phyloP scores from a whole-genome alignment of 2,113 vertebrate genomes.

The Rutilus rutilus region DNA sequence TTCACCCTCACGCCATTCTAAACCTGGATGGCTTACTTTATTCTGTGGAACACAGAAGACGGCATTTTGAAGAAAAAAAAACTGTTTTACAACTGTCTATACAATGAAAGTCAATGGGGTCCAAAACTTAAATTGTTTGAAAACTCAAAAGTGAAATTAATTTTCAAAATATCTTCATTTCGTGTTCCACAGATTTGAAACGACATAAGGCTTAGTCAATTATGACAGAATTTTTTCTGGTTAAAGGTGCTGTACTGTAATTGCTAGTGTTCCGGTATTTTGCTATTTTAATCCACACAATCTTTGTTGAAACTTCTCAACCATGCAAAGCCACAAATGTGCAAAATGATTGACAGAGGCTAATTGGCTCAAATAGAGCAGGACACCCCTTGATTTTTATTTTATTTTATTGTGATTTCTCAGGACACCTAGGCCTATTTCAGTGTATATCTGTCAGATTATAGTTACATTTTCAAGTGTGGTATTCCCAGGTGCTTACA shows the following conservation, averaged over 20 bases:
- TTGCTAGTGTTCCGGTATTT: background rate
- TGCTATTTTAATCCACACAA: background rate
- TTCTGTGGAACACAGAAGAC: background rate
- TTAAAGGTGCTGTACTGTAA: conserved; percentile 34
- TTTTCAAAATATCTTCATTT: background rate
- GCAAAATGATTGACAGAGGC: background rate
- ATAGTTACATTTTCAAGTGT: background rate
- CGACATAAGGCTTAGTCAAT: background rate
- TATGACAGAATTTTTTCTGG: background rate
- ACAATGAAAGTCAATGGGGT: background rate
- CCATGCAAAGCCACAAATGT: background rate
- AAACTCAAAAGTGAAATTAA: background rate
- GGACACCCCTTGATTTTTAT: background rate
- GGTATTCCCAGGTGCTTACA: conserved; percentile 6
- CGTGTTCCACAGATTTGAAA: background rate
- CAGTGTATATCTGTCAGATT: background rate
- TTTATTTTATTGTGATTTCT: background rate
- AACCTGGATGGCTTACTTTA: background rate
- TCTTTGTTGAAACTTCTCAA: background rate
- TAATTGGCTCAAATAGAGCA: background rate
- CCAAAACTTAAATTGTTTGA: background rate
- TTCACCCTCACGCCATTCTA: background rate
- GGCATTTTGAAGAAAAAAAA: too few species aligned
- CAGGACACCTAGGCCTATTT: conserved; percentile 1
- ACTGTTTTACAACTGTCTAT: background rate